Percentiles rank a stretch among this genome's conserved stretches.
These are phyloP conservation scores for Labroides dimidiatus DNA, from an alignment of 2,797 vertebrate genomes.

Conservation along the genomic window DNA sequence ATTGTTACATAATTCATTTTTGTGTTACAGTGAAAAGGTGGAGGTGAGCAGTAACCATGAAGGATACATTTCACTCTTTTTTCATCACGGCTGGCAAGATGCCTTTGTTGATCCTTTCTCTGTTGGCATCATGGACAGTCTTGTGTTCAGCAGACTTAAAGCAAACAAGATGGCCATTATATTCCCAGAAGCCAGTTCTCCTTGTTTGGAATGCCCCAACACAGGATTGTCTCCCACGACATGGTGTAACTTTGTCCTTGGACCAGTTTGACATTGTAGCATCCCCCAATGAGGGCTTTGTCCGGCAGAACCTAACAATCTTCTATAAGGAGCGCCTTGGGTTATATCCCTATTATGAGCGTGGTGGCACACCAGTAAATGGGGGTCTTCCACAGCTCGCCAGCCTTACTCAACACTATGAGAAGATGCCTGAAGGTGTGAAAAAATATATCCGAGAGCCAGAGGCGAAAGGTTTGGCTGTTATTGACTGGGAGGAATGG, in stretches of 20 bases:
- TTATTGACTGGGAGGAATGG: slow-evolving; percentile 99
- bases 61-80: slow-evolving; percentile 41
- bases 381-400: slow-evolving; percentile 93
- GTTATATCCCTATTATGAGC: slow-evolving; percentile 89
- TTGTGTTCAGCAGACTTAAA: slow-evolving; percentile 83
- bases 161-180: slow-evolving; percentile 88
- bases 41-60: slow-evolving; percentile 68
- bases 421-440: slow-evolving; percentile 81
- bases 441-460: slow-evolving; percentile 88
- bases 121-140: slow-evolving; percentile 74
- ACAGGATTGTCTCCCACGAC: slow-evolving; percentile 91
- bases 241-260: slow-evolving; percentile 85
- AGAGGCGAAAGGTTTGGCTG: slow-evolving; percentile 87
- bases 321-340: slow-evolving; percentile 96
- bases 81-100: slow-evolving; percentile 51
- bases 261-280: slow-evolving; percentile 90
- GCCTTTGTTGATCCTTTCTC: slow-evolving; percentile 72
- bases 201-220: slow-evolving; percentile 96
- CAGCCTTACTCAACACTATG: slow-evolving; percentile 86
- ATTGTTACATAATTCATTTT: slow-evolving; percentile 16
- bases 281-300: slow-evolving; percentile 94
- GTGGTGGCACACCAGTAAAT: slow-evolving; percentile 76
- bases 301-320: slow-evolving; percentile 94
- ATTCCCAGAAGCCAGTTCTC: slow-evolving; percentile 90
- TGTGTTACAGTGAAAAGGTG: slow-evolving; percentile 49